Evolutionary conservation across 2,113 vertebrate species (phyloP).

Genomic region (Xenus cinereus): DNA sequence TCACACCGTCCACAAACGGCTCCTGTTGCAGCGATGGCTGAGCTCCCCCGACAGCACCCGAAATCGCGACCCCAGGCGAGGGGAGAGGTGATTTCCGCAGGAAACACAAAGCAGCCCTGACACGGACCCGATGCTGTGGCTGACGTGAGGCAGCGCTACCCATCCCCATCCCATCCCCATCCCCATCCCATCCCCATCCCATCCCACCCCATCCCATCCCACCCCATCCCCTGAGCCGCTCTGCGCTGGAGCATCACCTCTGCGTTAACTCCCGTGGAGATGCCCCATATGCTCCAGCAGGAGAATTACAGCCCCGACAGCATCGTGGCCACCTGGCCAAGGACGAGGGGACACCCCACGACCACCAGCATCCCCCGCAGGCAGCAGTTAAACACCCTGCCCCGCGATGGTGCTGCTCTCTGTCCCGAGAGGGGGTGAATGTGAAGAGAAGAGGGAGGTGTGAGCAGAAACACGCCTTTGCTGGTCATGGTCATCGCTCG

Average conservation of each 20-base stretch:
- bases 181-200: neutral
- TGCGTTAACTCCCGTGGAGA: fast-evolving
- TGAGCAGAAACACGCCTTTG: neutral
- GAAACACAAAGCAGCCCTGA: neutral
- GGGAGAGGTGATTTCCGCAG: neutral
- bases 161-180: neutral
- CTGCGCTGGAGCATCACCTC: neutral
- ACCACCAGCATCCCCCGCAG: fast-evolving
- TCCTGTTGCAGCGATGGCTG: fast-evolving
- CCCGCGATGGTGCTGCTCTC: neutral
- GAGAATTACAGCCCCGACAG: fast-evolving
- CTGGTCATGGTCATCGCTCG: too few species aligned
- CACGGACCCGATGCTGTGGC: fast-evolving
- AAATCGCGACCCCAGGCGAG: fast-evolving
- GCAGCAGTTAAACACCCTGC: fast-evolving
- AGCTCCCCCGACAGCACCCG: neutral
- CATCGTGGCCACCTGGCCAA: fast-evolving
- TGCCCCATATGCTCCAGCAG: fast-evolving
- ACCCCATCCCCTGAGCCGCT: neutral
- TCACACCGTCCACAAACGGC: neutral
- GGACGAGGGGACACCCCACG: fast-evolving
- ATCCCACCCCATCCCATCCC: neutral
- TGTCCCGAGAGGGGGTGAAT: neutral
- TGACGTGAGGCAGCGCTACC: fast-evolving
- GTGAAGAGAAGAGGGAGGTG: neutral